Base-by-base conservation (phyloP, 2,888 invertebrate species). In the Stenichneumon culpator region DNA sequence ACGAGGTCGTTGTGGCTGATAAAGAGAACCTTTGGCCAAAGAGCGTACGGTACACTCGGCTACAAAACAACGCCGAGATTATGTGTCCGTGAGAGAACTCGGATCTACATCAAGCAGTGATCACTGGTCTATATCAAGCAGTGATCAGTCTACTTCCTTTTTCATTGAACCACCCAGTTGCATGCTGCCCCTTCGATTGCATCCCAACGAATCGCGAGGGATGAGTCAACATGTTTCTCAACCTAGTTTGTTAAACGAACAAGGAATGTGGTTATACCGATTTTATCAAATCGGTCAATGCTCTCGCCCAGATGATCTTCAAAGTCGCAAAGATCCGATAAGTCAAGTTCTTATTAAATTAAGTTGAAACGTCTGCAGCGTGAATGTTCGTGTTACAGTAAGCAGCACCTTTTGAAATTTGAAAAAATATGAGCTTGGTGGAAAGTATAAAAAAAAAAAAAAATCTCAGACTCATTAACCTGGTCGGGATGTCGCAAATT, bases 1-100 rank as follows among this genome's bases (percentile, higher is more conserved):
- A 82, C 84, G 74, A 73, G 74, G 57, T 78, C 79, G 75, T 82
- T 84, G 82, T 57, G 36, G 65, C 65, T 22, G 36, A 75, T 65
- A 65, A 32, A 47, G 32, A 25, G 36, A 39, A 36, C 50, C 50
- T 16, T 3, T 65, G 67, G 9, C 39, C 4, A 19, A 19, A 6
- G 39, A 67, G 39, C 36, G 36, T 39, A 65, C 65, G 22, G 65
- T 65, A 22, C 5, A 50, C 25, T 28, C 57, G 16, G 63, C 22
- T 50, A 65, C 50, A 36, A 75, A 22, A 75, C 19, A 50, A 65
- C 60, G 65, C 36, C 65, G 52, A 28, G 28, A 52, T n/a, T 25
- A 25, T 19, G n/a, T 39, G 72, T 11, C 36, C n/a, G 50, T 36
- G 44, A 22, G 39, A 36, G 22, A 19, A 36, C 14, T 47, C 28